Conservation (phyloP, 2,888 invertebrate genomes). For the Operophtera brumata region DNA sequence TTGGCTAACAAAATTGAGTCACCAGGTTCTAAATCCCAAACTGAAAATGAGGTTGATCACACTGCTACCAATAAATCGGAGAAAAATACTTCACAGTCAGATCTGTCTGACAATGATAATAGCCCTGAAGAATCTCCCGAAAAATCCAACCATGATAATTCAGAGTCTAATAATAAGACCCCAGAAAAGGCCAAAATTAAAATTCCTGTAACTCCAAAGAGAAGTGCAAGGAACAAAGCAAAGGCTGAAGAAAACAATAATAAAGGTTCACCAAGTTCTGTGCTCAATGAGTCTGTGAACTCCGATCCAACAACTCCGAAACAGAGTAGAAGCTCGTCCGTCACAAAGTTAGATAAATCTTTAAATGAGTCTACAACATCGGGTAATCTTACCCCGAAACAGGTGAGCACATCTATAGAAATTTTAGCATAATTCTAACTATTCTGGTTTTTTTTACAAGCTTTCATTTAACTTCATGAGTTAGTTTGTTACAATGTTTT, state of each 20-base stretch:
- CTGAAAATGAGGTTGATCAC: neutral
- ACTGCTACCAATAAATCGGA: neutral
- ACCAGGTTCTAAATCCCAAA: neutral
- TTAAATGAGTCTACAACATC: slow-evolving; percentile 50
- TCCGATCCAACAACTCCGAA: slow-evolving; percentile 55
- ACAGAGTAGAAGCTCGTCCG: slow-evolving; percentile 50
- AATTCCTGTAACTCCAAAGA: slow-evolving; percentile 48
- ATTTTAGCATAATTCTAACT: neutral
- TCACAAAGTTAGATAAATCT: slow-evolving; percentile 53
- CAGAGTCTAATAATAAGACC: slow-evolving; percentile 18
- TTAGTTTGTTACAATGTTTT: no score
- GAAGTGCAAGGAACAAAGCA: slow-evolving; percentile 48
- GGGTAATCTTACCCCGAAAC: slow-evolving; percentile 64
- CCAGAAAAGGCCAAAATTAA: slow-evolving; percentile 17
- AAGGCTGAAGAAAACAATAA: slow-evolving; percentile 49
- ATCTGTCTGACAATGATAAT: slow-evolving; percentile 16
- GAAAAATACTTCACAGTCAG: neutral
- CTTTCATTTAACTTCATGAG: no score
- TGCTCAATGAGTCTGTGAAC: slow-evolving; percentile 50
- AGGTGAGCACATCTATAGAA: slow-evolving; percentile 40
- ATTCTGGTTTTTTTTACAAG: no score
- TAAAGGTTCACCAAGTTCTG: slow-evolving; percentile 45
- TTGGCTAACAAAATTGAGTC: slow-evolving; percentile 1
- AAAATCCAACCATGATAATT: slow-evolving; percentile 6
- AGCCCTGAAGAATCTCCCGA: slow-evolving; percentile 22